Evolutionary conservation across 2,797 vertebrate genomes (phyloP).

Genomic region (Megaceryle alcyon): DNA sequence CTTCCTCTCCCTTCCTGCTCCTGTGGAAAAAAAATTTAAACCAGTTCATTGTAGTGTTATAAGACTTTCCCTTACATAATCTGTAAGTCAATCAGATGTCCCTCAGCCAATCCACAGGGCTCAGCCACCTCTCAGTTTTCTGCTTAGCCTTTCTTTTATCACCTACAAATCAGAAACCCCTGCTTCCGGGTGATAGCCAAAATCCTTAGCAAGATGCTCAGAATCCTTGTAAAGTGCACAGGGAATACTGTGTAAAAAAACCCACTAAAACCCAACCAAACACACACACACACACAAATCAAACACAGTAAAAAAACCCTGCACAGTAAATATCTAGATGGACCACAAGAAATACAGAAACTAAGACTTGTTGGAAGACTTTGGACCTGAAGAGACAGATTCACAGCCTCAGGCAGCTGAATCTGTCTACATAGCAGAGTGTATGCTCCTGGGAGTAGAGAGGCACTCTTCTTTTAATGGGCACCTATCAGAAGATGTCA

Average conservation of each 20-base stretch:
- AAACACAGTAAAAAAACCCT: not conserved
- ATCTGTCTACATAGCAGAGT: fast-evolving
- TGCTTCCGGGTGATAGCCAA: not conserved
- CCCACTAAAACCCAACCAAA: too few species aligned
- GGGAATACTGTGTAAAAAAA: not conserved
- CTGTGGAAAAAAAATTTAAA: not conserved
- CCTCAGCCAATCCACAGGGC: not conserved
- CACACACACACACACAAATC: too few species aligned
- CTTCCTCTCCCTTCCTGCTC: not conserved
- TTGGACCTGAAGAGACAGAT: not conserved
- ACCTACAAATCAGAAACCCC: not conserved
- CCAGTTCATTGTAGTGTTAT: not conserved
- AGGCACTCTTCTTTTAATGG: not conserved
- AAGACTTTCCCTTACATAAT: not conserved
- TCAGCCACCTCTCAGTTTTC: not conserved
- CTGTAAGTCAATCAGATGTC: not conserved
- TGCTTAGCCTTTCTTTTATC: not conserved
- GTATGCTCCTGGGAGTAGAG: not conserved
- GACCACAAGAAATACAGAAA: not conserved
- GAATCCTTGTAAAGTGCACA: not conserved
- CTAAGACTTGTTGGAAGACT: not conserved
- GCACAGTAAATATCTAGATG: not conserved
- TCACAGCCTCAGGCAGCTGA: not conserved
- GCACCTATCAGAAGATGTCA: not conserved
- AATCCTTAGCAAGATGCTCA: not conserved